Conservation (phyloP, 2,797 vertebrate species). For the Lepus townsendii region DNA sequence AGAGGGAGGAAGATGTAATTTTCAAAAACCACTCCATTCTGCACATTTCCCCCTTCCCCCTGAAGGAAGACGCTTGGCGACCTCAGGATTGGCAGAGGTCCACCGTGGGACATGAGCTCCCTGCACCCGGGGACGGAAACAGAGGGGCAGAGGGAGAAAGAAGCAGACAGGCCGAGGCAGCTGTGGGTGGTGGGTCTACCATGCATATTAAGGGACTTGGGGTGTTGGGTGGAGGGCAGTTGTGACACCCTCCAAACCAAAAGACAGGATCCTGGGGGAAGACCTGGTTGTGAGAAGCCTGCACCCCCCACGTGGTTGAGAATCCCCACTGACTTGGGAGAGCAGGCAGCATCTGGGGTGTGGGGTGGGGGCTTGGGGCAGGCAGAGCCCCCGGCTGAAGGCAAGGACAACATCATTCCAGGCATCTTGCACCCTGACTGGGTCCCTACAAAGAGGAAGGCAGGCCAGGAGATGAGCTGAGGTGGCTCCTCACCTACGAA, state of each 20-base stretch:
- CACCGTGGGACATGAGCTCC: not conserved
- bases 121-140: not conserved
- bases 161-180: not conserved
- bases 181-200: not conserved
- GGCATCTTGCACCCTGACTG: not conserved
- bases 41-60: not conserved
- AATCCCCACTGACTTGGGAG: not conserved
- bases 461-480: not conserved
- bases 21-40: not conserved
- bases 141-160: not conserved
- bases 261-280: not conserved
- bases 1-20: not conserved
- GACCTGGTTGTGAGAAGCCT: not conserved
- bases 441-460: not conserved
- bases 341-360: not conserved
- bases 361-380: not conserved
- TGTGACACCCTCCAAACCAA: not conserved
- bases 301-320: not conserved
- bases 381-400: not conserved
- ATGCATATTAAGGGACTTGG: rapidly evolving
- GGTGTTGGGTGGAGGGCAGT: not conserved
- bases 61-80: not conserved
- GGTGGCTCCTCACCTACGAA: not conserved
- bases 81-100: not conserved
- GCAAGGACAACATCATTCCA: not conserved